Conservation (phyloP, 2,113 vertebrate genomes). For the Nannobrachium achirus region DNA sequence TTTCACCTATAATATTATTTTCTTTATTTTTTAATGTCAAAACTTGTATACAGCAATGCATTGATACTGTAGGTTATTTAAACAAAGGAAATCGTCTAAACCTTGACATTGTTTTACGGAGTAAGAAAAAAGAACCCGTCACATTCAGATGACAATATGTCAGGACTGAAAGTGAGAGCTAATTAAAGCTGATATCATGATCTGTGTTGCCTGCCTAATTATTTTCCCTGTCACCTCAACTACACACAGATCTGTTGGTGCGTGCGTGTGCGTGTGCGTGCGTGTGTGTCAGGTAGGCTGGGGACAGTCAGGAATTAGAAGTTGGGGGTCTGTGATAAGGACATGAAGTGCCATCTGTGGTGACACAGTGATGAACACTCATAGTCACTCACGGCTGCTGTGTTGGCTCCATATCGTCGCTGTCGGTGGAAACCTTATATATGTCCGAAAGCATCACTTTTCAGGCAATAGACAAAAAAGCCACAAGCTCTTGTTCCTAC, state of each 20-base stretch:
- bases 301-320: background rate
- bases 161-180: conserved; percentile 37
- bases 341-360: conserved; percentile 30
- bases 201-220: conserved; percentile 46
- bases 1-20: too few species aligned
- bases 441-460: too few species aligned
- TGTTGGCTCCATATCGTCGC: background rate
- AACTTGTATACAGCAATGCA: too few species aligned
- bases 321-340: conserved; percentile 24
- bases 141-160: conserved; percentile 35
- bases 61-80: too few species aligned
- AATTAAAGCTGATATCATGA: conserved; percentile 42
- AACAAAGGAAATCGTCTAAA: background rate
- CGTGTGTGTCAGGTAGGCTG: background rate
- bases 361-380: background rate
- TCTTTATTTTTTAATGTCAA: too few species aligned
- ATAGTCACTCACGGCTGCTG: background rate
- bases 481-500: too few species aligned
- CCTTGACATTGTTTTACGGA: conserved; percentile 5
- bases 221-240: conserved; percentile 38
- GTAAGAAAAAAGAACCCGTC: conserved; percentile 3
- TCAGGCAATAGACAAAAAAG: too few species aligned
- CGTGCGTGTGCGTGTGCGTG: background rate
- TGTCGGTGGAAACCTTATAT: too few species aligned
- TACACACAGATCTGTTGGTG: conserved; percentile 1